Conservation (phyloP, 2,797 vertebrate species). For the Hyperoplus immaculatus region DNA sequence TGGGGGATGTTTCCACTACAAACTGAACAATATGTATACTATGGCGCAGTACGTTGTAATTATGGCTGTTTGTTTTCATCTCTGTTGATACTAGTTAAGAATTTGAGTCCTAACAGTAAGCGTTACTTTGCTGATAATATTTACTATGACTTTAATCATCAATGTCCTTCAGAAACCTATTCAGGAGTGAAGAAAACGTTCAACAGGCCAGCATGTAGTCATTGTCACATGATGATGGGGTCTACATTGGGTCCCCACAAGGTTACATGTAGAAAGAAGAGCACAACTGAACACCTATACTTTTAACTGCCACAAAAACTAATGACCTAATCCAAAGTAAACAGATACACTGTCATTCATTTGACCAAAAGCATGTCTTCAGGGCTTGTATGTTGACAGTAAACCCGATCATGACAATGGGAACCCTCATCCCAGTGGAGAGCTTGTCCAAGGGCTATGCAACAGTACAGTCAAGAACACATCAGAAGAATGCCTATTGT, state of each 20-base stretch:
- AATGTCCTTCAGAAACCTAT: neutral
- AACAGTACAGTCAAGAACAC: constrained; percentile 60
- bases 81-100: constrained; percentile 1
- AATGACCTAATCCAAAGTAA: constrained; percentile 33
- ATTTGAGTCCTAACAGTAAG: constrained; percentile 14
- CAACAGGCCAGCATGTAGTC: too few species aligned
- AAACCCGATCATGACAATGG: constrained; percentile 55
- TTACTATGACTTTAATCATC: neutral
- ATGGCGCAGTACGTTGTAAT: constrained; percentile 5
- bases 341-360: constrained; percentile 10
- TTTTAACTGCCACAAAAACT: constrained; percentile 15
- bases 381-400: constrained; percentile 36
- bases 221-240: neutral
- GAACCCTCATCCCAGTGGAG: constrained; percentile 12
- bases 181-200: neutral
- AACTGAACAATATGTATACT: constrained; percentile 17
- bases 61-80: constrained; percentile 9
- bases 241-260: neutral
- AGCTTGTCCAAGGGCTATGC: constrained; percentile 57
- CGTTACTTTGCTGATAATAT: neutral
- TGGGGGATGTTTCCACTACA: constrained; percentile 9
- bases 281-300: neutral
- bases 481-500: constrained; percentile 31
- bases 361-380: constrained; percentile 37
- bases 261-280: constrained; percentile 1